phyloP scores from a whole-genome alignment of 2,113 vertebrate species.

The Varanus komodoensis region DNA sequence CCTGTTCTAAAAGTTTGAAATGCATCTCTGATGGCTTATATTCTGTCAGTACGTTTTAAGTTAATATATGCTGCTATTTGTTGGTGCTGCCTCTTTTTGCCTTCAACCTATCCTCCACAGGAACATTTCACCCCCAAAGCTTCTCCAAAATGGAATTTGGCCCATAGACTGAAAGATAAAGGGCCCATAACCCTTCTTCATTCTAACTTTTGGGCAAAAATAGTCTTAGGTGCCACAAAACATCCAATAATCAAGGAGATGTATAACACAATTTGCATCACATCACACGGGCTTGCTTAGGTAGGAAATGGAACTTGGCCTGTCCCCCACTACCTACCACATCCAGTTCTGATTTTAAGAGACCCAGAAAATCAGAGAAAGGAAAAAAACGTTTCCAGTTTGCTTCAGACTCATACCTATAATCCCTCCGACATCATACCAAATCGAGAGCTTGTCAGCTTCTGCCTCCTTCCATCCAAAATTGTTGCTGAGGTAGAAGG shows the following conservation, averaged over 20 bases:
- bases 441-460: slow-evolving; percentile 92
- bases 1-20: too few species aligned
- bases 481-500: slow-evolving; percentile 95
- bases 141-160: not conserved
- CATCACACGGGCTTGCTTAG: not conserved
- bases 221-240: not conserved
- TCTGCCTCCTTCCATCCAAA: slow-evolving; percentile 93
- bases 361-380: not conserved
- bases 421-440: slow-evolving; percentile 98
- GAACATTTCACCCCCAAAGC: not conserved
- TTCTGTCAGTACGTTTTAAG: too few species aligned
- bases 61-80: too few species aligned
- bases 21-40: too few species aligned
- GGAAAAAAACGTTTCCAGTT: not conserved
- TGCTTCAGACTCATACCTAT: slow-evolving; percentile 81
- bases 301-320: not conserved
- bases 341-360: not conserved
- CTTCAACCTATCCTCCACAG: too few species aligned
- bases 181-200: too few species aligned
- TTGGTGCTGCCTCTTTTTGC: too few species aligned
- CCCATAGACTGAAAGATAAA: too few species aligned
- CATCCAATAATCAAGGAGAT: not conserved
- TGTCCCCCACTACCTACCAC: too few species aligned
- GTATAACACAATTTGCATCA: not conserved
- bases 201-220: too few species aligned